Conservation (phyloP, 2,113 vertebrate genomes). For the Malurus melanocephalus region DNA sequence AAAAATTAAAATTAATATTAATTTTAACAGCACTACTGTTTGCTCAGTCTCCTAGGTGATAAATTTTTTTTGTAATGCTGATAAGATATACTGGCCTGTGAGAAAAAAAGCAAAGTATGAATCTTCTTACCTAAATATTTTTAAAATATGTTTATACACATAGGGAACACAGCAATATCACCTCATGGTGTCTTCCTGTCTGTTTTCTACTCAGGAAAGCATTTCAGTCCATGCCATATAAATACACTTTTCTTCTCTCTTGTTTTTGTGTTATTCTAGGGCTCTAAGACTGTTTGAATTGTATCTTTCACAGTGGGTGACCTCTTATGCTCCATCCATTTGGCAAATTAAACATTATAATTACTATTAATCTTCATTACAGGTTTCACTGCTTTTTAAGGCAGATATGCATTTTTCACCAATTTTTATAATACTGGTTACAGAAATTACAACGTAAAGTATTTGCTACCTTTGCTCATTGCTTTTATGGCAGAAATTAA, state of each 20-base stretch:
- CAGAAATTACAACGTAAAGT: not conserved
- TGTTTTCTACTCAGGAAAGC: not conserved
- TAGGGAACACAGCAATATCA: not conserved
- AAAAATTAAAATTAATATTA: not conserved
- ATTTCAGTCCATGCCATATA: not conserved
- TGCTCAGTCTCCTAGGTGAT: not conserved
- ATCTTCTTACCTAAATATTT: not conserved
- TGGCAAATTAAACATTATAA: conserved; percentile 1
- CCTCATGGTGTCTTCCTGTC: not conserved
- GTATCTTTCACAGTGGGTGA: not conserved
- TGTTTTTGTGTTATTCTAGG: not conserved
- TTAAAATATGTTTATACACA: not conserved
- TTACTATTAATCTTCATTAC: conserved; percentile 1
- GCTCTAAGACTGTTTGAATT: not conserved
- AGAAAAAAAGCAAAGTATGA: not conserved
- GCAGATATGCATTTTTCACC: not conserved
- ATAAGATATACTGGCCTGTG: not conserved
- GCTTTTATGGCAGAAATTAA: not conserved
- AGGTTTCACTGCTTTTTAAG: not conserved
- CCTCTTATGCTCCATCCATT: not conserved
- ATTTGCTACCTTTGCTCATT: not conserved
- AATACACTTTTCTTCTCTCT: not conserved
- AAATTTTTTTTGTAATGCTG: not conserved
- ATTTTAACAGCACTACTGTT: not conserved
- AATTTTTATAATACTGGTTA: not conserved